These are phyloP conservation scores for Aphodius sticticus DNA, from an alignment of 2,888 invertebrate species.

Conservation along the genomic window DNA sequence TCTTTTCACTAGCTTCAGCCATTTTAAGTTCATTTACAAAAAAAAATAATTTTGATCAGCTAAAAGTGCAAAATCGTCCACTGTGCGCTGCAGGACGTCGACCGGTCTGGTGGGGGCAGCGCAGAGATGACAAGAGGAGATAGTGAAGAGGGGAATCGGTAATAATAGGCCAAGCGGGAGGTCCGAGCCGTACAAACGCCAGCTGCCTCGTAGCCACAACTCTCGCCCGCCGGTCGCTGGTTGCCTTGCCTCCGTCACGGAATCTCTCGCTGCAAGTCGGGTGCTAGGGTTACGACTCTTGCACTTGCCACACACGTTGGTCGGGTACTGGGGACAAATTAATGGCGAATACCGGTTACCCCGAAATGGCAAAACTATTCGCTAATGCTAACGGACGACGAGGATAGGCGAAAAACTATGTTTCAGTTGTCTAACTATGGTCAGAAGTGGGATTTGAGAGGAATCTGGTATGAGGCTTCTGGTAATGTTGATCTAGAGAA, in stretches of 20 bases:
- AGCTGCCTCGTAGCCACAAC: constrained; percentile 39
- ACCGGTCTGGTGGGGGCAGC: constrained; percentile 11
- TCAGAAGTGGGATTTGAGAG: too few relatives aligned
- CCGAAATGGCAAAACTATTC: too few relatives aligned
- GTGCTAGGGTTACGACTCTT: not conserved
- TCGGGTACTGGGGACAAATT: not conserved
- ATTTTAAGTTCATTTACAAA: too few relatives aligned
- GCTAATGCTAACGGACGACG: too few relatives aligned
- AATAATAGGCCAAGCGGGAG: constrained; percentile 45
- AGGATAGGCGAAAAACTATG: too few relatives aligned
- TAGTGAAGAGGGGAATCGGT: constrained; percentile 38
- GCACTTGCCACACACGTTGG: constrained; percentile 18
- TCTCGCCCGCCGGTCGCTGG: constrained; percentile 7
- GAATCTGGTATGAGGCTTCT: too few relatives aligned
- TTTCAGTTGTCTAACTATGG: too few relatives aligned
- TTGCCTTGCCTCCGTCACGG: constrained; percentile 13
- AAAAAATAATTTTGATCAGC: too few relatives aligned
- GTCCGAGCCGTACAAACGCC: constrained; percentile 42
- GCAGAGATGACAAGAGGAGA: constrained; percentile 36
- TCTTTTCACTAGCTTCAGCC: too few relatives aligned
- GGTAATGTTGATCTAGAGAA: too few relatives aligned
- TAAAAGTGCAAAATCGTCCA: too few relatives aligned
- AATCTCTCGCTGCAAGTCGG: constrained; percentile 4
- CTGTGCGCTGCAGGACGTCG: not conserved
- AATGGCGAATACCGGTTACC: not conserved